Conservation (phyloP, 92 coral and sea anemone genomes). For the Zoanthus sociatus region DNA sequence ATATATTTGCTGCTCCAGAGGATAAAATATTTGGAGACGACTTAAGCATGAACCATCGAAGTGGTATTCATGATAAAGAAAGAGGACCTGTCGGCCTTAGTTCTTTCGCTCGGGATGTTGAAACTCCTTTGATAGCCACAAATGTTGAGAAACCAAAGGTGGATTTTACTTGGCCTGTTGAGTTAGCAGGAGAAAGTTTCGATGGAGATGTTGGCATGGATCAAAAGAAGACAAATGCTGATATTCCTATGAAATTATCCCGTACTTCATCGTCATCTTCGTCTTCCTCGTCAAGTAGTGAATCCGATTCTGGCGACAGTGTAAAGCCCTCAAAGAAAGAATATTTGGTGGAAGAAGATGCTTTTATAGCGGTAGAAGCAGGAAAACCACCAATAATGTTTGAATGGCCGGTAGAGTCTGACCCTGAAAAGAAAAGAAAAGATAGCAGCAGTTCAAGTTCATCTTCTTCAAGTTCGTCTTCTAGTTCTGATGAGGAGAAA, state of each 20-base stretch:
- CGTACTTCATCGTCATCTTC: slow-evolving; percentile 15
- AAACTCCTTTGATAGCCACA: neutral
- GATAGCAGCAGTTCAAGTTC: neutral
- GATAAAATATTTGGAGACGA: neutral
- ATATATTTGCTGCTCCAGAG: slow-evolving; percentile 23
- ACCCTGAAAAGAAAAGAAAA: slow-evolving; percentile 17
- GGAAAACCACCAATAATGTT: slow-evolving; percentile 13
- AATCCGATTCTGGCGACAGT: neutral
- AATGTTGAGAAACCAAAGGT: neutral
- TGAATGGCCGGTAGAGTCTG: slow-evolving; percentile 25
- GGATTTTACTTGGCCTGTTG: slow-evolving; percentile 22
- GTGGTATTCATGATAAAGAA: neutral
- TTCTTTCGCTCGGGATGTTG: neutral
- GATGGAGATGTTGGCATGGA: neutral
- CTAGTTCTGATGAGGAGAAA: slow-evolving; percentile 14
- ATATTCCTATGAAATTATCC: slow-evolving; percentile 19
- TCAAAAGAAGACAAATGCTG: neutral
- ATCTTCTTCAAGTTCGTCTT: neutral
- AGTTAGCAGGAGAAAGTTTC: neutral
- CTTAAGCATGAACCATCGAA: too few relatives aligned
- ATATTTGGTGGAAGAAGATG: slow-evolving; percentile 11
- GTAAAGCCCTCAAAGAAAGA: neutral
- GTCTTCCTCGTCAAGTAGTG: slow-evolving; percentile 22
- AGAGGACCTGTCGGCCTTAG: neutral
- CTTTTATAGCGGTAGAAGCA: neutral